A percentile compares a stretch with the other conserved stretches of the same genome.
These are phyloP conservation scores for Drosophila neocordata DNA, from an alignment of 1,140 invertebrate species.

Conservation along the genomic window DNA sequence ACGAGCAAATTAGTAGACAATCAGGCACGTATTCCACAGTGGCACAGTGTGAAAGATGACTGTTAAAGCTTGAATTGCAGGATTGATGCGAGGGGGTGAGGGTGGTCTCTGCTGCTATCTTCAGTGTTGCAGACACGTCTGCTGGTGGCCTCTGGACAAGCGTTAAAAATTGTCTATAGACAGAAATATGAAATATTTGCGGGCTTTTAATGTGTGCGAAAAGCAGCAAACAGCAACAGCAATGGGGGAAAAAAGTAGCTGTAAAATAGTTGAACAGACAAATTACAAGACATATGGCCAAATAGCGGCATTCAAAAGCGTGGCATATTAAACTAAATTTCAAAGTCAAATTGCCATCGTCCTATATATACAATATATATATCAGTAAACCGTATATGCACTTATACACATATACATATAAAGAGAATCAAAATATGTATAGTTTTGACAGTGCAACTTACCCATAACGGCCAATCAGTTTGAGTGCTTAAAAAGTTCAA, in stretches of 20 bases:
- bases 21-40: conserved; percentile 63
- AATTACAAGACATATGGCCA: conserved; percentile 17
- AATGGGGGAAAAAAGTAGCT: not conserved
- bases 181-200: conserved; percentile 31
- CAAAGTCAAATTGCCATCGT: conserved; percentile 18
- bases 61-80: conserved; percentile 8
- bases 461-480: too few species aligned
- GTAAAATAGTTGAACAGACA: conserved; percentile 9
- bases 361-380: conserved; percentile 3
- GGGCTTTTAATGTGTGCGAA: conserved; percentile 8
- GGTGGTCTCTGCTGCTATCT: conserved; percentile 21
- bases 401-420: not conserved
- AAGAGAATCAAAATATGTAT: not conserved
- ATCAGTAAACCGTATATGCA: not conserved
- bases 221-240: not conserved
- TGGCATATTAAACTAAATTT: conserved; percentile 1
- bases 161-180: conserved; percentile 51
- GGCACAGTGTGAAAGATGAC: conserved; percentile 4
- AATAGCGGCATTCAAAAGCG: conserved; percentile 1
- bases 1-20: conserved; percentile 68
- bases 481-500: not conserved
- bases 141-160: conserved; percentile 40
- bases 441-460: conserved; percentile 1
- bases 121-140: conserved; percentile 55
- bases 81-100: conserved; percentile 32